Conservation (phyloP, 2,888 invertebrate genomes). For the Craniophora ligustri region DNA sequence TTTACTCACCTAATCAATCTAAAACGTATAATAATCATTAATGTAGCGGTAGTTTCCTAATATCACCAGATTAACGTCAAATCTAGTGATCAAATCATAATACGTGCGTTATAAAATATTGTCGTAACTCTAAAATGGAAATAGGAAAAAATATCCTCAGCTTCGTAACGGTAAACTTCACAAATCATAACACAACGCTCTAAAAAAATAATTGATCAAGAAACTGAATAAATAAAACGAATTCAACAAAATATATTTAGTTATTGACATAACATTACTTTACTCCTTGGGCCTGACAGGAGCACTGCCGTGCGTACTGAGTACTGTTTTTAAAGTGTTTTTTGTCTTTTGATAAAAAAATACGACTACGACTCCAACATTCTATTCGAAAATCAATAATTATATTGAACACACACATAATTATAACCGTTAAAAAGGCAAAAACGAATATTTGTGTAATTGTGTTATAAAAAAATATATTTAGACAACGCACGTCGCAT, state of each 20-base stretch:
- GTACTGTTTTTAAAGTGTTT: no score
- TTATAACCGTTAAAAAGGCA: neutral
- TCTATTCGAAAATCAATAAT: no score
- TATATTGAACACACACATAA: no score
- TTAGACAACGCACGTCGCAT: constrained; percentile 29
- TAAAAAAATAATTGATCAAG: no score
- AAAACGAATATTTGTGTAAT: neutral
- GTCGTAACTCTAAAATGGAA: neutral
- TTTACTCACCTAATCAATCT: constrained; percentile 46
- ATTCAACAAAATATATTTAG: no score
- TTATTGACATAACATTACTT: no score
- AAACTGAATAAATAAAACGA: no score
- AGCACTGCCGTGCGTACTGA: no score
- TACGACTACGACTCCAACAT: no score
- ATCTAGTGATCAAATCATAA: constrained; percentile 51
- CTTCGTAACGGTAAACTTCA: neutral
- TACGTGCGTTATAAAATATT: constrained; percentile 1
- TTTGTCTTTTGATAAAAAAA: no score
- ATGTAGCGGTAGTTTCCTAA: constrained; percentile 9
- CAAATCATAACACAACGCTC: neutral
- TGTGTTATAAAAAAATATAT: neutral
- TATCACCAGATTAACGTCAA: constrained; percentile 21
- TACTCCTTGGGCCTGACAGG: no score
- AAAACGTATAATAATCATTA: constrained; percentile 40
- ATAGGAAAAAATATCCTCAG: neutral